Base-by-base conservation (phyloP, 1,140 invertebrate genomes). In the Cotesia chilonis region DNA sequence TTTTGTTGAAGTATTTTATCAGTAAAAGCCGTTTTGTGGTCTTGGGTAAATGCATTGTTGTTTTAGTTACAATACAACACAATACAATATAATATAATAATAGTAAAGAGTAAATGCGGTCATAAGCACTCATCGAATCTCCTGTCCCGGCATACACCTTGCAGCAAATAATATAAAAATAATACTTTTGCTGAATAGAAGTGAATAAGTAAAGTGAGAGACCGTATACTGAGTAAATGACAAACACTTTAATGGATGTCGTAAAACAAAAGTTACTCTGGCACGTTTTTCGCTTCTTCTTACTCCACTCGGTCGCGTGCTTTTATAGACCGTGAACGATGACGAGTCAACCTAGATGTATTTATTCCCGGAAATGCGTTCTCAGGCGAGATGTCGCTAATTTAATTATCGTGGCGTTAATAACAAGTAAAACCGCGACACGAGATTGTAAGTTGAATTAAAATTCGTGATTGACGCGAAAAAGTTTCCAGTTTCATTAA, bases 221-320 rank as follows among this genome's bases (percentile, higher is more conserved):
- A 51, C n/a, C 59, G 36, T 68, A 66, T 68, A 72, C n/a, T 65
- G 20, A 71, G 70, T 68, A 72, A 71, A 74, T 74, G 70, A 74
- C 70, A 71, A 71, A 74, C 70, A 70, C 54, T 74, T 71, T 74
- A 72, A 74, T 68, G 64, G 73, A 47, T 66, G 17, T 74, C 59
- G 66, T 74, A 74, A 74, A 74, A 69, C 73, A 64, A 47, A 52
- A 66, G 51, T 66, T 51, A 71, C 55, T 35, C 70, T 71, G 70
- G 63, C 70, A 71, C 70, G 70, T 71, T 71, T 71, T 63, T 65
- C 5, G 65, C 65, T 70, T 68, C 6, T 47, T 28, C 28, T 28
- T 28, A 28, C 28, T 28, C 1, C 28, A 47, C 57, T 57, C 69
- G 61, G 38, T 64, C 37, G 52, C 37, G 70, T 66, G 64, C 70